Conservation (phyloP, 2,888 invertebrate species). For the Phymatocera aterrima region DNA sequence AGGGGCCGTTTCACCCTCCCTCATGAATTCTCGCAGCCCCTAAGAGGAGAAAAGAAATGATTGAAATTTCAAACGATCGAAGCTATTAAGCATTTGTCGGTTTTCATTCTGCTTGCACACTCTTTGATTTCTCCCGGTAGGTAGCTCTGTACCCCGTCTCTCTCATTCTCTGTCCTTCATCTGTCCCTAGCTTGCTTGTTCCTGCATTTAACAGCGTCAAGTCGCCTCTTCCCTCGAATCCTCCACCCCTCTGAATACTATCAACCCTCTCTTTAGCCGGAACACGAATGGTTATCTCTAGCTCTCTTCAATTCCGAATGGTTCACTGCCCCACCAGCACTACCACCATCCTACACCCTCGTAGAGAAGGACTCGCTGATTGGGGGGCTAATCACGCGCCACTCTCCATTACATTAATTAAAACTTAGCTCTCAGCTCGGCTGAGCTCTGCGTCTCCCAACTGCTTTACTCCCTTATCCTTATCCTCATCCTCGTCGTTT, state of each 20-base stretch:
- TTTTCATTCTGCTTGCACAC: constrained; percentile 33
- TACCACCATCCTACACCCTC: constrained; percentile 47
- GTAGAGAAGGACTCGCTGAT: constrained; percentile 58
- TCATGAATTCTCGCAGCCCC: constrained; percentile 10
- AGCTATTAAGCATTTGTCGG: constrained; percentile 43
- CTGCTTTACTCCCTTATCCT: constrained; percentile 36
- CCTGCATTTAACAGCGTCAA: constrained; percentile 38
- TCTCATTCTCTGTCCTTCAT: constrained; percentile 26
- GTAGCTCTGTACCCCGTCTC: not conserved
- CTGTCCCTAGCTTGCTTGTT: constrained; percentile 34
- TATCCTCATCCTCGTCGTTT: constrained; percentile 35
- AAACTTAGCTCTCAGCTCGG: constrained; percentile 67
- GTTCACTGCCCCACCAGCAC: constrained; percentile 44
- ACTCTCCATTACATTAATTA: constrained; percentile 72
- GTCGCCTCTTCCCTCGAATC: constrained; percentile 1
- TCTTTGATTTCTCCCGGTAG: not conserved
- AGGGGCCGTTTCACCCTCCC: not conserved
- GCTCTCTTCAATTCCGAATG: constrained; percentile 51
- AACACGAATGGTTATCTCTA: constrained; percentile 45
- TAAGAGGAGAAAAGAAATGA: constrained; percentile 39
- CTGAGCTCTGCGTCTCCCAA: constrained; percentile 53
- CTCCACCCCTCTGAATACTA: not conserved
- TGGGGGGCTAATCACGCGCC: constrained; percentile 69
- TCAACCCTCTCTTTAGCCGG: not conserved
- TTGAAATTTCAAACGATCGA: constrained; percentile 44